A percentile compares a stretch with the other conserved stretches of the same genome.
Conservation (phyloP, 2,113 vertebrate species). For the Panthera tigris region DNA sequence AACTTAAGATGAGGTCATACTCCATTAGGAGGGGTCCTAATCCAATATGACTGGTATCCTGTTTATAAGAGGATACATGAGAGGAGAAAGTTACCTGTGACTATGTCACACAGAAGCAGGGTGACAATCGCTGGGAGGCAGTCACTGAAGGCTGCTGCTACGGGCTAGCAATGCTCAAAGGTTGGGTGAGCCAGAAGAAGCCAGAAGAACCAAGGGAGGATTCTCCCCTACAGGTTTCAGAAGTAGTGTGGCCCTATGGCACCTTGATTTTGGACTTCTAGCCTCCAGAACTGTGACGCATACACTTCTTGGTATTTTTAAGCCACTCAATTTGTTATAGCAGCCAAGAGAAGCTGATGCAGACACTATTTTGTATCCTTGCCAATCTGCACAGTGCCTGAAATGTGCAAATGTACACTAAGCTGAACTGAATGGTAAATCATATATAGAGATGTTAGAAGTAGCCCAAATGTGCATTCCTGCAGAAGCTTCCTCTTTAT, state of each 20-base stretch:
- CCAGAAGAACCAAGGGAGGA: not conserved
- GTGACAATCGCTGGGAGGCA: not conserved
- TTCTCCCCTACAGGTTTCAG: accelerated
- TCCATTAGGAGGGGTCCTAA: not conserved
- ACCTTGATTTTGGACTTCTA: not conserved
- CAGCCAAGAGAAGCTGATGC: not conserved
- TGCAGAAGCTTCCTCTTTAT: not conserved
- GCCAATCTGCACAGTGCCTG: not conserved
- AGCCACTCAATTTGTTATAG: not conserved
- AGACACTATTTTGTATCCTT: not conserved
- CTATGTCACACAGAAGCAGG: not conserved
- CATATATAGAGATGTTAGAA: not conserved
- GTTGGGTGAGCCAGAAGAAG: not conserved
- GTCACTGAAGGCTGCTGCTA: not conserved
- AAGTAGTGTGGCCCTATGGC: accelerated
- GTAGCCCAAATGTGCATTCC: not conserved
- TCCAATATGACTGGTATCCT: not conserved
- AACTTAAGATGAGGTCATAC: not conserved
- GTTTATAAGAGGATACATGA: not conserved
- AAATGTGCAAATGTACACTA: not conserved
- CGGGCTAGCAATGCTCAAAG: not conserved
- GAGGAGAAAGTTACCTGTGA: not conserved
- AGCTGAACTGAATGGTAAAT: not conserved
- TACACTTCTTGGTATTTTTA: not conserved
- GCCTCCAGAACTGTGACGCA: not conserved